Conservation (phyloP, 2,113 vertebrate species). For the Tetrax tetrax region DNA sequence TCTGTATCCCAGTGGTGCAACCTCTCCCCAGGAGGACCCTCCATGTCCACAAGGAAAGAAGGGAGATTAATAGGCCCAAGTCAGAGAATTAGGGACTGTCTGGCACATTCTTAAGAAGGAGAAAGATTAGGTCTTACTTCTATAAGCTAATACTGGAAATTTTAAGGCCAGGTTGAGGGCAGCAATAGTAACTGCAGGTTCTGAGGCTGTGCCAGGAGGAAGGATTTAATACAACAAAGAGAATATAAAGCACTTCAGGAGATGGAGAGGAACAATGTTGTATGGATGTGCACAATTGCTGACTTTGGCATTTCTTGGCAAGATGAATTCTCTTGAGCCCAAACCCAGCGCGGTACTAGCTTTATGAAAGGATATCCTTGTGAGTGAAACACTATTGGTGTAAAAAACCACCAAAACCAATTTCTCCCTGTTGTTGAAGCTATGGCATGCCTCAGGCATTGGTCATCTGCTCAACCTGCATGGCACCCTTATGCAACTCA, state of each 20-base stretch:
- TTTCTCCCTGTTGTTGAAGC: neutral
- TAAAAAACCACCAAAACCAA: neutral
- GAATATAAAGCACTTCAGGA: accelerated
- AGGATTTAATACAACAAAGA: neutral
- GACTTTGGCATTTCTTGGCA: neutral
- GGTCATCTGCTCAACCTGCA: neutral
- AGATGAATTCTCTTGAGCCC: neutral
- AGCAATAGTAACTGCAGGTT: neutral
- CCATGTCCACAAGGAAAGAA: neutral
- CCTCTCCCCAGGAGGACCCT: neutral
- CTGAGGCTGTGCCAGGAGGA: neutral
- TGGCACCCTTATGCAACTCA: neutral
- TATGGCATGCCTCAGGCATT: neutral
- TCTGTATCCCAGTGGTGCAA: neutral
- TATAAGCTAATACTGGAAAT: accelerated
- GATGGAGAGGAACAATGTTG: neutral
- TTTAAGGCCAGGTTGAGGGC: neutral
- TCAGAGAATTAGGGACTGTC: neutral
- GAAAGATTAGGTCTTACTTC: neutral
- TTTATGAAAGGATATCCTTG: neutral
- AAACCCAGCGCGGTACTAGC: neutral
- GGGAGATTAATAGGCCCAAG: accelerated
- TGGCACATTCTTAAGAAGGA: neutral
- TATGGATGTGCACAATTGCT: accelerated
- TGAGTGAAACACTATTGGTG: neutral